A percentile compares a stretch with the other conserved stretches of the same genome.
These are phyloP conservation scores for Atta colombica DNA, from an alignment of 1,140 invertebrate genomes.

Conservation along the genomic window DNA sequence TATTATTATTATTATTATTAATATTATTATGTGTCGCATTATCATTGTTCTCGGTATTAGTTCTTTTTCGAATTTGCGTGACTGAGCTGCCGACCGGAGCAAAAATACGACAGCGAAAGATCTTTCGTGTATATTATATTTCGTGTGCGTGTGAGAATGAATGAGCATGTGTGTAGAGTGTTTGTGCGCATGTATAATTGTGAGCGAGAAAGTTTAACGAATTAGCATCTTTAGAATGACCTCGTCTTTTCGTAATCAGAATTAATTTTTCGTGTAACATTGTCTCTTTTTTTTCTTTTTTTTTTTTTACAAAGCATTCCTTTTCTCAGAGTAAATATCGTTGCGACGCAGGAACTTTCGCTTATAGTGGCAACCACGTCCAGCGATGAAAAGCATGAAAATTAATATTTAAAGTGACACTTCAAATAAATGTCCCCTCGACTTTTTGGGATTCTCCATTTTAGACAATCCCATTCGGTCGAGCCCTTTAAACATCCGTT, in stretches of 20 bases:
- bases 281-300: neutral
- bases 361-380: neutral
- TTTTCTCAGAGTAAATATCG: constrained; percentile 24
- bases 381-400: neutral
- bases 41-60: constrained; percentile 80
- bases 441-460: constrained; percentile 31
- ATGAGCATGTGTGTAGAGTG: constrained; percentile 51
- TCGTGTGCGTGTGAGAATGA: constrained; percentile 39
- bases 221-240: constrained; percentile 64
- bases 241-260: constrained; percentile 54
- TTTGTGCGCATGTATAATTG: constrained; percentile 61
- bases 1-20: constrained; percentile 72
- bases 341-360: constrained; percentile 15
- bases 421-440: neutral
- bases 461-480: constrained; percentile 37
- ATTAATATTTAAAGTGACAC: constrained; percentile 8
- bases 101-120: constrained; percentile 39
- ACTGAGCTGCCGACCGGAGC: constrained; percentile 36
- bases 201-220: constrained; percentile 70
- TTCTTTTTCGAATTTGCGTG: constrained; percentile 68
- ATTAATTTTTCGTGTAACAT: constrained; percentile 49
- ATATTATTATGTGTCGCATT: constrained; percentile 78
- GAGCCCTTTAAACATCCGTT: neutral
- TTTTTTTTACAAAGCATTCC: constrained; percentile 32
- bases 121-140: constrained; percentile 25